Conservation (phyloP, 2,888 invertebrate genomes). For the Netelia virgata region DNA sequence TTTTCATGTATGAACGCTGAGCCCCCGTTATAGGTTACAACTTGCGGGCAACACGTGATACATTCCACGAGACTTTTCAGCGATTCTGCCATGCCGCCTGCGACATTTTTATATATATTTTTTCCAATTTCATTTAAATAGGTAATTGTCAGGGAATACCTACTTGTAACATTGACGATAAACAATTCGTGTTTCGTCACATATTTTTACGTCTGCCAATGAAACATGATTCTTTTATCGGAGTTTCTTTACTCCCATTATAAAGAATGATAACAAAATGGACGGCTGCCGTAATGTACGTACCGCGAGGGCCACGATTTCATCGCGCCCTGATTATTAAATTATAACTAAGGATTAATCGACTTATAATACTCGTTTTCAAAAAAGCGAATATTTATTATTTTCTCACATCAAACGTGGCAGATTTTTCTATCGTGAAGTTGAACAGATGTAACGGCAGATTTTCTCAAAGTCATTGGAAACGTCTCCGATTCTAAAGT, state of each 20-base stretch:
- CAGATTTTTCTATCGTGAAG: too few relatives aligned
- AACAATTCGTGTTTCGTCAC: not conserved
- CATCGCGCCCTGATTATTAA: not conserved
- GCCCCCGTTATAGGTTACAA: conserved; percentile 46
- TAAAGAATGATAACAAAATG: not conserved
- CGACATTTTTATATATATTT: not conserved
- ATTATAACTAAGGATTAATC: too few relatives aligned
- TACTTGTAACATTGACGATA: not conserved
- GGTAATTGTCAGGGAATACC: too few relatives aligned
- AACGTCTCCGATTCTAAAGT: too few relatives aligned
- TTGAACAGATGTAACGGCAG: too few relatives aligned
- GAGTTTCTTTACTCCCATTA: not conserved
- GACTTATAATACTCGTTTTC: too few relatives aligned
- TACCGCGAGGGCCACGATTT: not conserved
- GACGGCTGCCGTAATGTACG: not conserved
- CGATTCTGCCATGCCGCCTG: not conserved
- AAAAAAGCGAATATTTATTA: too few relatives aligned
- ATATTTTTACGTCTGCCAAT: too few relatives aligned
- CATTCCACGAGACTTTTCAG: conserved; percentile 38
- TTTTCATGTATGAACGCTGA: conserved; percentile 58
- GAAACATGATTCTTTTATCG: not conserved
- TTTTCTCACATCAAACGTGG: too few relatives aligned
- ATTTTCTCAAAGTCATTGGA: too few relatives aligned
- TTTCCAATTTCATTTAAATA: not conserved
- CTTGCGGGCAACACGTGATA: conserved; percentile 34